Evolutionary conservation across 2,113 vertebrate species (phyloP), one percentile per base, ranked within the genome.

Genomic region (Seriola aureovittata): DNA sequence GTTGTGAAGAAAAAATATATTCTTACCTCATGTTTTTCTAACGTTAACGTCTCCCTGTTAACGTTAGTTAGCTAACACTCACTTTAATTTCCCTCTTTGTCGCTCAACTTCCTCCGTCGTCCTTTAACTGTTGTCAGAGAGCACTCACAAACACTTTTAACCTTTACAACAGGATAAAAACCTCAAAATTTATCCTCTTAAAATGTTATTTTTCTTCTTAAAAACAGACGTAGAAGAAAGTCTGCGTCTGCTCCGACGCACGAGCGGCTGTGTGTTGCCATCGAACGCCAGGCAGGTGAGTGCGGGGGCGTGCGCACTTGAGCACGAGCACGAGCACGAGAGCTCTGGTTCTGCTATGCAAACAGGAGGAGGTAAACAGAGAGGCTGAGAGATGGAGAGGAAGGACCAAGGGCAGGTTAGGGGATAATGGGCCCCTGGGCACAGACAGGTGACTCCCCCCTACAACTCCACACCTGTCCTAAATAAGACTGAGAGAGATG

Each of bases 351-450:
- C 73, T 4, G 80, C 60, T 69, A 71, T 64, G 84, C 67, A 90
- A 87, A 89, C 63, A 87, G 19, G 58, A 59, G 16, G 77, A 82
- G 40, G 74, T 83, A 84, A 84, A 86, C 69, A 84, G 65, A 70
- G 59, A 48, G 55, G 29, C 1, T 54, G 46, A 50, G 46, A 23
- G 81, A 70, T 42, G 10, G 60, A 59, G 65, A 40, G 48, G 29
- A 12, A 25, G n/a, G 50, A n/a, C 50, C 50, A 9, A 1, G 50
- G n/a, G 0, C 2, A 0, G 52, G 50, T 52, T 0, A 48, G 50
- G 19, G 6, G 19, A n/a, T 23, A 13, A 55, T 7, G 55, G 25
- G 25, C 12, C n/a, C n/a, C n/a, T 3, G 25, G 55, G 23, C 5
- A 58, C 11, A 29, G 25, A 16, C 55, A 32, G n/a, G n/a, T 55